Percentiles rank a stretch among this genome's conserved stretches.
Conservation (phyloP, 2,113 vertebrate species). For the Falcunculus frontatus region DNA sequence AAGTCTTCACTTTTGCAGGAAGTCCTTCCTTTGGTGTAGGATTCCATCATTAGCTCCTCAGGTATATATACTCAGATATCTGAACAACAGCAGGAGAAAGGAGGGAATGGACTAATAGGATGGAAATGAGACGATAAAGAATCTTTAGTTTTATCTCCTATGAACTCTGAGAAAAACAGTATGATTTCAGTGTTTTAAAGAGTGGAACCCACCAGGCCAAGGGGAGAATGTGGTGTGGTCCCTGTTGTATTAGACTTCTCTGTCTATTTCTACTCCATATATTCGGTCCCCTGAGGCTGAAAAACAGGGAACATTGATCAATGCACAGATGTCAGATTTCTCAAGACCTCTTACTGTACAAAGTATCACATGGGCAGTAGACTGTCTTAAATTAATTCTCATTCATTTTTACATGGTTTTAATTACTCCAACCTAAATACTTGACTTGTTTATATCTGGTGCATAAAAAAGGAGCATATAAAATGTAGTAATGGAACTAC, state of each 20-base stretch:
- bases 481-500: background rate
- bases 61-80: background rate
- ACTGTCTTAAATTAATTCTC: background rate
- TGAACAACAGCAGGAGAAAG: background rate
- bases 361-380: background rate
- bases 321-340: background rate
- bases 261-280: background rate
- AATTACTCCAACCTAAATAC: background rate
- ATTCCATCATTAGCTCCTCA: background rate
- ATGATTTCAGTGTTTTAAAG: background rate
- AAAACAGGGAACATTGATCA: background rate
- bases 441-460: background rate
- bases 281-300: background rate
- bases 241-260: background rate
- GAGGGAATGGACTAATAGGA: background rate
- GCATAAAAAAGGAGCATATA: background rate
- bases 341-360: background rate
- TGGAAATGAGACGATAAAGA: background rate
- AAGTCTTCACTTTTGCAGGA: conserved; percentile 39
- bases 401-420: background rate
- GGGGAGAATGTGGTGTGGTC: background rate
- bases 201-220: background rate
- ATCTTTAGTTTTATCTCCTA: background rate
- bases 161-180: background rate
- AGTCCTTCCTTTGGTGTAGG: conserved; percentile 7